Base-by-base conservation (phyloP, 2,113 vertebrate species). In the Daubentonia madagascariensis region DNA sequence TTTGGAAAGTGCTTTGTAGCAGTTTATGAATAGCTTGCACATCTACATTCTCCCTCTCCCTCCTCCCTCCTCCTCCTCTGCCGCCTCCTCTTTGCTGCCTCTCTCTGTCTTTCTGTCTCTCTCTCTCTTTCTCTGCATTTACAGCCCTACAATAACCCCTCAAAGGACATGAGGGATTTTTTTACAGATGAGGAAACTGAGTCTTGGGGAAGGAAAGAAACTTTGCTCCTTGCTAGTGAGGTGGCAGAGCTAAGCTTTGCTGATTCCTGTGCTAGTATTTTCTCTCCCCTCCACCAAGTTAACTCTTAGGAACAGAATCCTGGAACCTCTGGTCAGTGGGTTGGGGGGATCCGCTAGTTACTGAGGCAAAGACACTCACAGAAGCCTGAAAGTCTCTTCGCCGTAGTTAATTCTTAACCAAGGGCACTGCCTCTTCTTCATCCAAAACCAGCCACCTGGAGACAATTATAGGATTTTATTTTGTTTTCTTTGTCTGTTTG, bases 401-500 rank as follows among this genome's bases (percentile, higher is more conserved):
- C 40, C 57, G 1, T 57, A 32, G 0, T 40, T 68, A 9, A 43
- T 40, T 72, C 54, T 54, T 73, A 61, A 73, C 25, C 52, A 48
- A 18, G 12, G 3, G 11, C 30, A 1, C 30, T 0, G 0, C 25
- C 4, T 18, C 17, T 32, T 35, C 52, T 40, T 28, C 37, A 6
- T 25, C 78, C 70, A 5, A 14, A 72, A 65, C 7, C 89, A 76
- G 87, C 63, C 45, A 13, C 65, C 30, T 12, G 9, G 28, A 78
- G 59, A 48, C 50, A 76, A 73, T 23, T 20, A 45, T 59, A 48
- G 3, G 90, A 65, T 96, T 95, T 96, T 48, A 85, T 96, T 96
- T 90, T 73, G 43, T 80, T 97, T 92, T 40, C 92, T 84, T 75
- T 91, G 30, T 89, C 85, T 84, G 85, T 94, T 79, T 84, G 70